These are phyloP conservation scores for Sycophila sp. DNA, from an alignment of 1,140 invertebrate genomes.

Conservation along the genomic window DNA sequence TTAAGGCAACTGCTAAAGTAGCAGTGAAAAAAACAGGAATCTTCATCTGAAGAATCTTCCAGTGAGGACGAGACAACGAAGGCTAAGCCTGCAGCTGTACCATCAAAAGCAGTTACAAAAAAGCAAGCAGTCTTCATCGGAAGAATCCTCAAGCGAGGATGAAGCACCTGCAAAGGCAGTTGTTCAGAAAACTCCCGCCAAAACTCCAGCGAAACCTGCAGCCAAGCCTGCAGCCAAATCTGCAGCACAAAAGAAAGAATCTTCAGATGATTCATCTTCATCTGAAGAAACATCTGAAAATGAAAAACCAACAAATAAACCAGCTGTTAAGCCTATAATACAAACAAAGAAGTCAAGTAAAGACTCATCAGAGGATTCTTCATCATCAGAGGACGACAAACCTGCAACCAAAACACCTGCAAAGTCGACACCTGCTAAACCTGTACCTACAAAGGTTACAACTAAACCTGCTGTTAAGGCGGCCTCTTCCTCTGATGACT, in stretches of 20 bases:
- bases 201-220: slow-evolving; percentile 35
- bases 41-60: slow-evolving; percentile 53
- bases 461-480: no score
- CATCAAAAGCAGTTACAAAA: slow-evolving; percentile 29
- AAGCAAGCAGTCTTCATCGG: no score
- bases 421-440: no score
- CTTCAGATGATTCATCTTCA: slow-evolving; percentile 53
- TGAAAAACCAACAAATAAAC: slow-evolving; percentile 39
- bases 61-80: slow-evolving; percentile 46
- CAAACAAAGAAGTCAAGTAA: slow-evolving; percentile 47
- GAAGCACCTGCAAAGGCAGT: slow-evolving; percentile 1
- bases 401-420: slow-evolving; percentile 37
- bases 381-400: slow-evolving; percentile 39
- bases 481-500: slow-evolving; percentile 14
- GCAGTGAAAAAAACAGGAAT: slow-evolving; percentile 36
- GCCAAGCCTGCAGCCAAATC: slow-evolving; percentile 23
- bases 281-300: slow-evolving; percentile 49
- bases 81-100: not conserved
- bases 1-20: slow-evolving; percentile 27
- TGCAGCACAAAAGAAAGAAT: not conserved
- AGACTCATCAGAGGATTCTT: no score
- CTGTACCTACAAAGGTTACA: no score
- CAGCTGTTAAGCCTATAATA: slow-evolving; percentile 35
- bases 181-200: no score
- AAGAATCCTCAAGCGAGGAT: slow-evolving; percentile 51